phyloP scores from a whole-genome alignment of 2,888 invertebrate genomes.

The Brachyopa scutellaris region DNA sequence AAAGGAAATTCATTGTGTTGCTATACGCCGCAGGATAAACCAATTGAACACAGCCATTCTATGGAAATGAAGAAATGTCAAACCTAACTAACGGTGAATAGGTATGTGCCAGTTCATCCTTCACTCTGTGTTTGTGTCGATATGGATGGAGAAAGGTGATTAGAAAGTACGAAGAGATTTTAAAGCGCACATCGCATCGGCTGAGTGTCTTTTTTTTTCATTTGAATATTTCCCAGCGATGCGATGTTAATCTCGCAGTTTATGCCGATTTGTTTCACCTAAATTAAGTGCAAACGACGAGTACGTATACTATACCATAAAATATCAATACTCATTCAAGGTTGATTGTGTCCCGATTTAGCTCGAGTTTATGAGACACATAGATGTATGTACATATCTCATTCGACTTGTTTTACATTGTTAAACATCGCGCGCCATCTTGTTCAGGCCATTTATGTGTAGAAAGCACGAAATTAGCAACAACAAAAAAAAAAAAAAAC shows the following conservation, averaged over 20 bases:
- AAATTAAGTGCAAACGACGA: constrained; percentile 60
- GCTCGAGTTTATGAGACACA: constrained; percentile 50
- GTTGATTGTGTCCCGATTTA: constrained; percentile 65
- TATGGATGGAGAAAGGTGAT: constrained; percentile 38
- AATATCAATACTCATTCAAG: constrained; percentile 51
- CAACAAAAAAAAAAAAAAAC: constrained; percentile 45
- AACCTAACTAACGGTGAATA: no score
- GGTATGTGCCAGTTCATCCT: no score
- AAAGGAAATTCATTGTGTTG: background rate
- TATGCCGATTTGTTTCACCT: constrained; percentile 52
- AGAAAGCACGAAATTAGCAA: constrained; percentile 70
- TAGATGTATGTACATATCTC: constrained; percentile 1
- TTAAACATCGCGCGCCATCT: constrained; percentile 38
- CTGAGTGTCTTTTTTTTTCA: no score
- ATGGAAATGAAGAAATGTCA: no score
- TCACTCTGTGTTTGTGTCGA: no score
- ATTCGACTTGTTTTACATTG: constrained; percentile 2
- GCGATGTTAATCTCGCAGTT: background rate
- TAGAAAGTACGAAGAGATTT: constrained; percentile 17
- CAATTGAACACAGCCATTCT: no score
- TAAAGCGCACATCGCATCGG: no score
- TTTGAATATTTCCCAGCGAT: no score
- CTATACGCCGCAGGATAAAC: constrained; percentile 16
- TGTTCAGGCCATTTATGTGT: constrained; percentile 67
- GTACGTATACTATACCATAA: constrained; percentile 31